Evolutionary conservation across 2,797 vertebrate genomes (phyloP), one percentile per base, ranked within the genome.

Genomic region (Oceanodroma leucorhoa): DNA sequence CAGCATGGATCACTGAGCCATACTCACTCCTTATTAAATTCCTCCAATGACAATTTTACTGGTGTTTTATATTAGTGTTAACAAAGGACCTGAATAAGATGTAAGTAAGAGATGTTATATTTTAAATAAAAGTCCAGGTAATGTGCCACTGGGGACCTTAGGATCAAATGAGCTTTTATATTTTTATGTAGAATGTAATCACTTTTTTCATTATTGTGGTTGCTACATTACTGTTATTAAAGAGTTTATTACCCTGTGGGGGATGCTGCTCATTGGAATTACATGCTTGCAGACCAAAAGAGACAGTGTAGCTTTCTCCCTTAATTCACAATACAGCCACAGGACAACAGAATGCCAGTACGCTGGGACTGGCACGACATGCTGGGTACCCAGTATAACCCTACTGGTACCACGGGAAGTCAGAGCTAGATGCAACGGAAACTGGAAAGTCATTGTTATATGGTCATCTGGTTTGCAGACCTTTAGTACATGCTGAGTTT

Each of bases 101-200:
- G 61, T 38, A 95, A 97, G 87, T 86, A 96, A 95, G 96, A 96
- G 97, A 98, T 94, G 96, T 79, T 94, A 93, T 96, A 93, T 97
- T 97, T 98, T 98, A 98, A 98, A 97, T 98, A 98, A 97, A 97
- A 97, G 95, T 93, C 83, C 93, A 96, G 95, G 97, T 97, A 98
- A 98, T 97, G 96, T 93, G 97, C 89, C 97, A 97, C 66, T 55
- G 77, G 98, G 97, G 98, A 98, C 92, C 93, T 89, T 75, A 21
- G 58, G 96, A 97, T 98, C 98, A 98, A 98, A 98, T 98, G 97
- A 98, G 98, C 97, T 98, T 98, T 98, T 98, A 98, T 98, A 98
- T 97, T 98, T 98, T 98, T 98, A 98, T 98, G 97, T 97, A 97
- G 97, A 98, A 97, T 87, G 91, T 98, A 98, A 98, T 98, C 97